Evolutionary conservation across 2,888 invertebrate genomes (phyloP), one percentile per base, ranked within the genome.

Genomic region (Drosophila koepferae): DNA sequence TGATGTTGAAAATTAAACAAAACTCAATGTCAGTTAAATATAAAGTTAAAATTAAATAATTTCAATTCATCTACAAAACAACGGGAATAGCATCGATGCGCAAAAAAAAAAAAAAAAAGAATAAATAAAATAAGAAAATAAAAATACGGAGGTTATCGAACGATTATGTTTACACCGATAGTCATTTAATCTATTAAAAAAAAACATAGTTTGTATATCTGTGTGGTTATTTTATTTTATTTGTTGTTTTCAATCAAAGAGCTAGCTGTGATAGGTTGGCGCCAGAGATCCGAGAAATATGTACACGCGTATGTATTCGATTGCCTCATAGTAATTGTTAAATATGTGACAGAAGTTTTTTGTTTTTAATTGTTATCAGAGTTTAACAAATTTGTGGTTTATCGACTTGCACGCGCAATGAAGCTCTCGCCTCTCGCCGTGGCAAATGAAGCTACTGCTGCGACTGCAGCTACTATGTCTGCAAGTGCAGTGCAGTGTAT

Each of bases 401-500:
- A 34, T 60, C 62, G 72, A 62, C 44, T 77, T n/a, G 49, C 62
- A 28, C 63, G 48, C 36, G 28, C 59, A 56, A 65, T 76, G 68
- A 63, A 63, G 63, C 43, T 69, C n/a, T 53, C 63, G 20, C 60
- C 73, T 28, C 28, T 28, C 28, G 28, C 28, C 60, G 36, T 20
- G 73, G 38, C 58, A 46, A 12, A 60, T n/a, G 23, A 54, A 31
- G 28, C 28, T 20, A 10, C 59, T 23, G 28, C 28, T 23, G 23
- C 54, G 41, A n/a, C 31, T 18, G 18, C 55, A 34, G 31, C 31
- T 28, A n/a, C 31, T 28, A n/a, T 51, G 34, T 43, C 8, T 71
- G 63, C 66, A 6, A 18, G 10, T 66, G 60, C 64, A n/a, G 8
- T 3, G 12, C 48, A 63, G 31, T 48, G 51, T 56, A 60, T 20